These are phyloP conservation scores for Lepilemur septentrionalis DNA, from an alignment of 2,797 vertebrate species.

Conservation along the genomic window DNA sequence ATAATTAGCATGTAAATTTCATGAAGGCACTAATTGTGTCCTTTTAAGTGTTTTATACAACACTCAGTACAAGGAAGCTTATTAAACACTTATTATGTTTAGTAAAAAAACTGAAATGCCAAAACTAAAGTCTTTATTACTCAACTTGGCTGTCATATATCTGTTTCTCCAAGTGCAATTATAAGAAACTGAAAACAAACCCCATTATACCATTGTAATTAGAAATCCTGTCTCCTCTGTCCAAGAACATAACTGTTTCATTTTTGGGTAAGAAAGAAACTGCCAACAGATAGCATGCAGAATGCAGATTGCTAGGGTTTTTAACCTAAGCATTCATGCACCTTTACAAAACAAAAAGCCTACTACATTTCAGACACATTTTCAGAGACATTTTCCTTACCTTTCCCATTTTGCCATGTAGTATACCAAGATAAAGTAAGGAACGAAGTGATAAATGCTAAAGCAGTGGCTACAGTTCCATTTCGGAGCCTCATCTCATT, in stretches of 20 bases:
- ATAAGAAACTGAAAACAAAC: conserved; percentile 37
- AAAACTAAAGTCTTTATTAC: conserved; percentile 59
- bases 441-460: conserved; percentile 97
- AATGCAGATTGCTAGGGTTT: neutral
- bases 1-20: conserved; percentile 57
- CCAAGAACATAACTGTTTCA: conserved; percentile 44
- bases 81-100: conserved; percentile 55
- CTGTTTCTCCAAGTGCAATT: conserved; percentile 33
- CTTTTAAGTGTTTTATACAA: conserved; percentile 47
- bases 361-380: neutral
- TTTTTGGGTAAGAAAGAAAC: conserved; percentile 44
- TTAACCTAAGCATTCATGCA: neutral
- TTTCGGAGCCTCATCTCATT: conserved; percentile 99
- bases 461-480: conserved; percentile 98
- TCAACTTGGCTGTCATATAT: conserved; percentile 30
- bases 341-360: neutral
- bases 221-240: conserved; percentile 36
- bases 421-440: conserved; percentile 99
- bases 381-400: conserved; percentile 83
- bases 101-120: conserved; percentile 22
- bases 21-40: neutral
- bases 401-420: conserved; percentile 99
- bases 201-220: neutral
- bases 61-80: neutral
- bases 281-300: neutral